Conservation (phyloP, 1,140 invertebrate genomes). For the Trinorchestia longiramus region DNA sequence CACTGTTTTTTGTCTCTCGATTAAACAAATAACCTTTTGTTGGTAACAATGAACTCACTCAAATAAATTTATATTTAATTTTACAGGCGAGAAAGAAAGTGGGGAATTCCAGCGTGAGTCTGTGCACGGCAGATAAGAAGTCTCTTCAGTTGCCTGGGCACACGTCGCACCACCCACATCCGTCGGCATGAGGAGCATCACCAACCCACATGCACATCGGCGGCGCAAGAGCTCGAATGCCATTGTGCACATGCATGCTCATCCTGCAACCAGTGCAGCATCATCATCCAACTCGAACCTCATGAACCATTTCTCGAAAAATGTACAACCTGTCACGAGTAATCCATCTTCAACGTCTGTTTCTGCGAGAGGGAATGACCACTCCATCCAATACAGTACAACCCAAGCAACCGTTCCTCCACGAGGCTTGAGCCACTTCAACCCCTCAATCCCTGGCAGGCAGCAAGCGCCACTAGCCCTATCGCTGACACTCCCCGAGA, state of each 20-base stretch:
- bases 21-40: too few relatives aligned
- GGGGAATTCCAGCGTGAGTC: background rate
- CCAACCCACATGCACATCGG: background rate
- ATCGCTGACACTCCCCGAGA: conserved; percentile 25
- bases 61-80: background rate
- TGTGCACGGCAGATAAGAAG: background rate
- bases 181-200: background rate
- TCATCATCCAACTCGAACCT: background rate
- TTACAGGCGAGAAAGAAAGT: background rate
- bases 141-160: background rate
- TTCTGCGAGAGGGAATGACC: background rate
- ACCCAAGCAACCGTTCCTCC: background rate
- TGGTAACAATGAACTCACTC: background rate
- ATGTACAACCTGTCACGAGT: background rate
- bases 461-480: background rate
- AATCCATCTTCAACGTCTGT: background rate
- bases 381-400: background rate
- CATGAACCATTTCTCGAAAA: background rate
- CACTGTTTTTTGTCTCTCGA: too few relatives aligned
- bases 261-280: background rate
- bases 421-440: background rate
- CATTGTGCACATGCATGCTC: background rate
- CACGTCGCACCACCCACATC: background rate
- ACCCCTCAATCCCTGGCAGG: background rate
- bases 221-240: background rate